These are phyloP conservation scores for Eonycteris spelaea DNA, from an alignment of 2,113 vertebrate genomes.

Conservation along the genomic window DNA sequence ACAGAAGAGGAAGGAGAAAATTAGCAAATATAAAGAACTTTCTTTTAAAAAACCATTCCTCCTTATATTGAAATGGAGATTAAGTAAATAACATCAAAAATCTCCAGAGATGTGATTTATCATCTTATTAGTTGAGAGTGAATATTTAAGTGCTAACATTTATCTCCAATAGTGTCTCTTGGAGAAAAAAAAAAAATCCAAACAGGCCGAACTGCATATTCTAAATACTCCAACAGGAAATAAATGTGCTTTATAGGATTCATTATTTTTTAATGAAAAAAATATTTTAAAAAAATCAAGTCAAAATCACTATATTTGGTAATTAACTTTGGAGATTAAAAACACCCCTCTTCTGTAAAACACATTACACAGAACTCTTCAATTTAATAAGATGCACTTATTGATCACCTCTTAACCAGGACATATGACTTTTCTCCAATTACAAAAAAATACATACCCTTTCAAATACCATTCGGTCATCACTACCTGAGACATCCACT, in stretches of 20 bases:
- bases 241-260: background rate
- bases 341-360: background rate
- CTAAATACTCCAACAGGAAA: conserved; percentile 38
- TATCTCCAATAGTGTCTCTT: conserved; percentile 40
- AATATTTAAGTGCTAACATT: conserved; percentile 64
- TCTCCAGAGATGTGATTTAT: conserved; percentile 59
- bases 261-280: conserved; percentile 50
- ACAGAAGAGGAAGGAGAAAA: background rate
- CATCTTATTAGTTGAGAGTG: conserved; percentile 56
- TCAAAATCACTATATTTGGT: conserved; percentile 4
- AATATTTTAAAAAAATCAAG: conserved; percentile 30
- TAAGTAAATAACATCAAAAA: conserved; percentile 35
- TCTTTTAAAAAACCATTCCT: conserved; percentile 44
- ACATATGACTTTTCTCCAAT: background rate
- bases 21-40: conserved; percentile 39
- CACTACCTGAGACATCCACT: background rate
- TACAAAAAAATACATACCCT: background rate
- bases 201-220: conserved; percentile 48
- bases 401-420: background rate
- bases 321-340: conserved; percentile 43
- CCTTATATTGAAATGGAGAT: conserved; percentile 18
- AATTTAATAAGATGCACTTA: background rate
- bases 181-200: conserved; percentile 18
- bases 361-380: background rate
- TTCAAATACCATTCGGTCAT: background rate